phyloP scores from a whole-genome alignment of 2,888 invertebrate species.

The Thymelicus acteon region DNA sequence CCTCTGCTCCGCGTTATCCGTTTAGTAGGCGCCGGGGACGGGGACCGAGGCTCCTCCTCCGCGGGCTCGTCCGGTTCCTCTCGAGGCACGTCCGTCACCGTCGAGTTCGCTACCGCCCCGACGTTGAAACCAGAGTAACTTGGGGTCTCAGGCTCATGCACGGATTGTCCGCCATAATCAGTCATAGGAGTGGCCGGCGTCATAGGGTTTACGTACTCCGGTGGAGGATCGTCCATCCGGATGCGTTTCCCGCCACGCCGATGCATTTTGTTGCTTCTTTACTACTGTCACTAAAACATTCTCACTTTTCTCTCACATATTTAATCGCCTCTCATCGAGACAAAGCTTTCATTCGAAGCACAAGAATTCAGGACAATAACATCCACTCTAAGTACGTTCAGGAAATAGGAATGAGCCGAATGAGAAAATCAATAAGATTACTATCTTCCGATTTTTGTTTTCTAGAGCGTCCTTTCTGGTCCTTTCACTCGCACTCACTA shows the following conservation, averaged over 20 bases:
- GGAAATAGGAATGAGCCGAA: no score
- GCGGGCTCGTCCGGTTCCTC: constrained; percentile 68
- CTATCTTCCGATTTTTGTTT: no score
- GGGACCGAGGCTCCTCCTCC: constrained; percentile 79
- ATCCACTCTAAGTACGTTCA: no score
- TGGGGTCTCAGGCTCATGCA: constrained; percentile 79
- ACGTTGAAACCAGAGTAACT: constrained; percentile 75
- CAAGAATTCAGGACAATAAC: no score
- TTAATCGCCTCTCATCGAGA: not conserved
- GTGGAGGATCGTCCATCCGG: constrained; percentile 96
- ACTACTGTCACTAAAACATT: not conserved
- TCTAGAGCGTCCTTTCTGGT: no score
- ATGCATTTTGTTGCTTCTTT: constrained; percentile 86
- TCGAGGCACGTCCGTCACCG: constrained; percentile 62
- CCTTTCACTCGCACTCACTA: no score
- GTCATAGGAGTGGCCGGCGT: constrained; percentile 82
- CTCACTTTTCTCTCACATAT: constrained; percentile 9
- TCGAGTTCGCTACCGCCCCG: constrained; percentile 65
- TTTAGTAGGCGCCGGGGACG: constrained; percentile 84
- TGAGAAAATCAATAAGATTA: constrained; percentile 5
- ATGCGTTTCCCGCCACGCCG: constrained; percentile 94
- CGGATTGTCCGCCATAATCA: constrained; percentile 81
- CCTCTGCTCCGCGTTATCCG: constrained; percentile 88
- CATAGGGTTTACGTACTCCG: constrained; percentile 92
- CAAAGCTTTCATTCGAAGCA: not conserved